Evolutionary conservation across 2,797 vertebrate species (phyloP).

Genomic region (Pogoniulus pusillus): DNA sequence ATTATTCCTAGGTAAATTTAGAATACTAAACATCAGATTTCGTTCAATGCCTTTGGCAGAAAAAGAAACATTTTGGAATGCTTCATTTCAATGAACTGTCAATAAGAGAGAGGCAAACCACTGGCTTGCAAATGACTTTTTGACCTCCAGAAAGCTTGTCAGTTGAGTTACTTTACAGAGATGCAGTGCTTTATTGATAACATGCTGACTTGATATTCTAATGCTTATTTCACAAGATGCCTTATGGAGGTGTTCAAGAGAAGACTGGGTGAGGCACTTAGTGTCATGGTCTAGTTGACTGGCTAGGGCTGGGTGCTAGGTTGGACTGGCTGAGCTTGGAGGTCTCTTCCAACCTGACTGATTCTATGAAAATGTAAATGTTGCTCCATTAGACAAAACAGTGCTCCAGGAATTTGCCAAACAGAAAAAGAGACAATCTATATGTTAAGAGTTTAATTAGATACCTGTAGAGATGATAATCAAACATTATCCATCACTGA

Average conservation of each 20-base stretch:
- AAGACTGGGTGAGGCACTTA: no score
- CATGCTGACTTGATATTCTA: no score
- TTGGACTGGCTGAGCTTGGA: no score
- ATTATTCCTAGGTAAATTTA: background rate
- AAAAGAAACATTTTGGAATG: background rate
- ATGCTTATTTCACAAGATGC: conserved; percentile 17
- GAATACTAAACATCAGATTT: background rate
- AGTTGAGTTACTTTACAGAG: background rate
- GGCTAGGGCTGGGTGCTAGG: no score
- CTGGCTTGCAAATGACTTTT: background rate
- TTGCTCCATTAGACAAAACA: conserved; percentile 14
- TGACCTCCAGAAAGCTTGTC: background rate
- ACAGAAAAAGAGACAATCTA: background rate
- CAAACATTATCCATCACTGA: background rate
- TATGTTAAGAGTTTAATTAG: background rate
- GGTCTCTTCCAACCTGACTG: no score
- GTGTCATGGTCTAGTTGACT: no score
- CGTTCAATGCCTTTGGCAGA: background rate
- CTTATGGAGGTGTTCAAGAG: no score
- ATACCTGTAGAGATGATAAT: background rate
- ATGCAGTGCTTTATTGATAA: background rate
- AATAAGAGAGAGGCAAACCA: background rate
- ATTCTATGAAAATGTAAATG: background rate
- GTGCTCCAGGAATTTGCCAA: background rate
- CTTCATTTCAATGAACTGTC: background rate